phyloP scores from a whole-genome alignment of 2,113 vertebrate species.

The Manacus vitellinus region DNA sequence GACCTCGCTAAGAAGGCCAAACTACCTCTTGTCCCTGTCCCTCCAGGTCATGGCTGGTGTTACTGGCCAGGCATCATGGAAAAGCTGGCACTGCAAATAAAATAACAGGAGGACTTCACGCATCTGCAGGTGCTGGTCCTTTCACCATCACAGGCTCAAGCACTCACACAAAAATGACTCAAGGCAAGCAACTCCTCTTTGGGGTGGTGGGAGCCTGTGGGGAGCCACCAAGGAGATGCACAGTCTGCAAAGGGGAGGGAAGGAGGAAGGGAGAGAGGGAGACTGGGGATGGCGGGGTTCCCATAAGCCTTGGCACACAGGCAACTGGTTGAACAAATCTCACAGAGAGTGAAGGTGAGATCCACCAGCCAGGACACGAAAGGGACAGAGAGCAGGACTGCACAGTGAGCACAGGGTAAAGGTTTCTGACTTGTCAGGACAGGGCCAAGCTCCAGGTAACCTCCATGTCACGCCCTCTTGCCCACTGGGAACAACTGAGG shows the following conservation, averaged over 20 bases:
- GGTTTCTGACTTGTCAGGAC: not conserved
- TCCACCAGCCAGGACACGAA: not conserved
- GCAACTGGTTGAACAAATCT: not conserved
- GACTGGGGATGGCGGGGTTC: no score
- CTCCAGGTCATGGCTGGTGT: slow-evolving; percentile 45
- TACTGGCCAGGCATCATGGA: slow-evolving; percentile 27
- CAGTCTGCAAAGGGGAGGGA: not conserved
- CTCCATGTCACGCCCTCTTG: not conserved
- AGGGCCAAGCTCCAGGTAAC: not conserved
- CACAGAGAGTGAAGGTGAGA: not conserved
- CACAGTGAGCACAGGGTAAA: not conserved
- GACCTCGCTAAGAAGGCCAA: slow-evolving; percentile 37
- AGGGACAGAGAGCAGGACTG: not conserved
- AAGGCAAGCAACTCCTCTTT: not conserved
- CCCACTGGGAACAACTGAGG: not conserved
- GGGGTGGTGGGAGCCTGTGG: not conserved
- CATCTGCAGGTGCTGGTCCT: not conserved
- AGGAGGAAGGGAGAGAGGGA: not conserved
- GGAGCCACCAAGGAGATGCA: not conserved
- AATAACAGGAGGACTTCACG: slow-evolving; percentile 44
- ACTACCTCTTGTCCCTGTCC: slow-evolving; percentile 53
- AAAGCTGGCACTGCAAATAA: slow-evolving; percentile 52
- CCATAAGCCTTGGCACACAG: not conserved
- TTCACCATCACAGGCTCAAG: not conserved
- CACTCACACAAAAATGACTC: not conserved